These are phyloP conservation scores for Cyprinella venusta DNA, from an alignment of 2,797 vertebrate species.

Conservation along the genomic window DNA sequence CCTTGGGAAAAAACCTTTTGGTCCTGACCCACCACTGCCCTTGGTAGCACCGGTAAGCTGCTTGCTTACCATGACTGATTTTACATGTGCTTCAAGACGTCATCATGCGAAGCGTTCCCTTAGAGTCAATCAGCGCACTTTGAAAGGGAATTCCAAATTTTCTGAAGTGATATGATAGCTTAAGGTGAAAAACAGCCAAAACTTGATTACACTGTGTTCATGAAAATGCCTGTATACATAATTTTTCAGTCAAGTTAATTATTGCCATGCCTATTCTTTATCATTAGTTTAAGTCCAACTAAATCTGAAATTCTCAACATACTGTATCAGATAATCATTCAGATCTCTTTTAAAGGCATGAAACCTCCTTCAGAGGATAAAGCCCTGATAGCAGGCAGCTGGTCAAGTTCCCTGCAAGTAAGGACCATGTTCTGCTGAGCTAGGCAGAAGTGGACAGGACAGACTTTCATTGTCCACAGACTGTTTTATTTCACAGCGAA, in stretches of 20 bases:
- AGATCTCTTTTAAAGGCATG: conserved; percentile 16
- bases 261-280: neutral
- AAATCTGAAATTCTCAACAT: neutral
- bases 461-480: conserved; percentile 62
- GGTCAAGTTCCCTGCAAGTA: conserved; percentile 43
- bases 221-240: neutral
- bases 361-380: conserved; percentile 19
- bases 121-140: no score
- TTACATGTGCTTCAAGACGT: no score
- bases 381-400: conserved; percentile 55
- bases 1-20: no score
- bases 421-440: conserved; percentile 53
- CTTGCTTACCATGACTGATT: no score
- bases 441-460: conserved; percentile 47
- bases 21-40: no score
- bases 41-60: no score
- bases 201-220: neutral
- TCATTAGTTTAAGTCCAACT: neutral
- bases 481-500: conserved; percentile 71
- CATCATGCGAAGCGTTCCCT: no score
- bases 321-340: neutral
- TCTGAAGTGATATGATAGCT: neutral
- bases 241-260: neutral
- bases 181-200: neutral
- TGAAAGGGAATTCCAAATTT: neutral